A percentile compares a stretch with the other conserved stretches of the same genome.
These are phyloP conservation scores for Drosophila willistoni DNA, from an alignment of 1,140 invertebrate species.

Conservation along the genomic window DNA sequence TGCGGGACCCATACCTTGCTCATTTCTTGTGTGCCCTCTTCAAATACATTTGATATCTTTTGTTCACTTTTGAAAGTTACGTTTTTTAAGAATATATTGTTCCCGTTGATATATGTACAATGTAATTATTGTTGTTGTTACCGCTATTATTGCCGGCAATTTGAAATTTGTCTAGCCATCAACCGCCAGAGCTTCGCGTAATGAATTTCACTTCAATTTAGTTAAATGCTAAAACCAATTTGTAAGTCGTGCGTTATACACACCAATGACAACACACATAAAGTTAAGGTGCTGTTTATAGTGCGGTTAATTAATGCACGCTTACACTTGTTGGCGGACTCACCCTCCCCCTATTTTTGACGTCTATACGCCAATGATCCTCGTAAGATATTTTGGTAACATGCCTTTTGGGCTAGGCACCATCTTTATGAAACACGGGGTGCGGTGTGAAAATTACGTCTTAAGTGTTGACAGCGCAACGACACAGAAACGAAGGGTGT, in stretches of 20 bases:
- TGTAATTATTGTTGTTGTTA: conserved; percentile 7
- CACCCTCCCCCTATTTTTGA: too few relatives aligned
- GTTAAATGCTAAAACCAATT: conserved; percentile 68
- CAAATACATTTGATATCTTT: conserved; percentile 71
- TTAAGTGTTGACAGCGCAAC: conserved; percentile 45
- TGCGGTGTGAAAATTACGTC: not conserved
- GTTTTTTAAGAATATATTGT: conserved; percentile 60
- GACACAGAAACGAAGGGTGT: conserved; percentile 28
- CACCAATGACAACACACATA: conserved; percentile 18
- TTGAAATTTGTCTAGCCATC: conserved; percentile 51
- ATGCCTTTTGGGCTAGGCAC: too few relatives aligned
- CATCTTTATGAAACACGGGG: too few relatives aligned
- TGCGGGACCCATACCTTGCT: conserved; percentile 31
- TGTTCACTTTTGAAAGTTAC: conserved; percentile 18
- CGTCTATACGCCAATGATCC: too few relatives aligned
- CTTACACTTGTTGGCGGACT: conserved; percentile 77
- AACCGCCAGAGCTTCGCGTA: conserved; percentile 41
- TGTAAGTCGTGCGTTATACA: conserved; percentile 52
- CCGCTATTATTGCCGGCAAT: conserved; percentile 31
- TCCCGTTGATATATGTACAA: not conserved
- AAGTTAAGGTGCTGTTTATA: conserved; percentile 74
- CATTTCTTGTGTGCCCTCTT: conserved; percentile 17
- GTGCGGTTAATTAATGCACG: conserved; percentile 83
- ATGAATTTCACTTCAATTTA: conserved; percentile 78
- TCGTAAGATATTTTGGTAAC: too few relatives aligned